phyloP scores from a whole-genome alignment of 2,113 vertebrate genomes.

The Oxyura jamaicensis region DNA sequence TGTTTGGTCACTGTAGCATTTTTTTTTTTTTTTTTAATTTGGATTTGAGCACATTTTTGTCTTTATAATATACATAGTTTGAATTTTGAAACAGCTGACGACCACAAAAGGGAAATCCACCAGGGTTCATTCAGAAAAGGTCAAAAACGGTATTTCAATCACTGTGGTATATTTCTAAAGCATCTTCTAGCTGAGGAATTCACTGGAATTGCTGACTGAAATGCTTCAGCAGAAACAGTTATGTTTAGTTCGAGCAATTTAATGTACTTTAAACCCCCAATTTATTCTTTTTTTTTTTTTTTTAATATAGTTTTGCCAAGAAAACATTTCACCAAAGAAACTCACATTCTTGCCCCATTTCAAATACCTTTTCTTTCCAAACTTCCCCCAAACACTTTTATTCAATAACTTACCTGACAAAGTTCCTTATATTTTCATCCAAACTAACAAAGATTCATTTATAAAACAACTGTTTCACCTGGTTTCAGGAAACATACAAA shows the following conservation, averaged over 20 bases:
- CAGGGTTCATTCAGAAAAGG: neutral
- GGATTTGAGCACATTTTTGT: neutral
- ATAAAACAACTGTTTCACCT: neutral
- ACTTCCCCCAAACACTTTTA: neutral
- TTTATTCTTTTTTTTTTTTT: neutral
- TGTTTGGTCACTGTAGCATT: neutral
- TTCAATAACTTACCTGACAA: neutral
- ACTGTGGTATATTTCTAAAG: neutral
- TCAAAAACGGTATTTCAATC: neutral
- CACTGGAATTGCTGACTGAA: neutral
- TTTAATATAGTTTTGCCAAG: neutral
- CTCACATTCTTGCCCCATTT: neutral
- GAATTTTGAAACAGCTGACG: neutral
- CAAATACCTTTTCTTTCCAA: neutral
- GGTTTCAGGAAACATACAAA: neutral
- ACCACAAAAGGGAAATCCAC: neutral
- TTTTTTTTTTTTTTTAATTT: neutral
- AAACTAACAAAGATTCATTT: neutral
- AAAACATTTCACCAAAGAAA: neutral
- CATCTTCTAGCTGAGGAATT: neutral
- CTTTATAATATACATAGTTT: neutral
- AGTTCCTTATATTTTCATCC: neutral
- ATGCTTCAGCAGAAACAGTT: neutral
- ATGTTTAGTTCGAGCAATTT: neutral
- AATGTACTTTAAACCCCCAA: neutral